Evolutionary conservation across 1,140 invertebrate genomes (phyloP), one percentile per base, ranked within the genome.

Genomic region (Agrypnia vestita): DNA sequence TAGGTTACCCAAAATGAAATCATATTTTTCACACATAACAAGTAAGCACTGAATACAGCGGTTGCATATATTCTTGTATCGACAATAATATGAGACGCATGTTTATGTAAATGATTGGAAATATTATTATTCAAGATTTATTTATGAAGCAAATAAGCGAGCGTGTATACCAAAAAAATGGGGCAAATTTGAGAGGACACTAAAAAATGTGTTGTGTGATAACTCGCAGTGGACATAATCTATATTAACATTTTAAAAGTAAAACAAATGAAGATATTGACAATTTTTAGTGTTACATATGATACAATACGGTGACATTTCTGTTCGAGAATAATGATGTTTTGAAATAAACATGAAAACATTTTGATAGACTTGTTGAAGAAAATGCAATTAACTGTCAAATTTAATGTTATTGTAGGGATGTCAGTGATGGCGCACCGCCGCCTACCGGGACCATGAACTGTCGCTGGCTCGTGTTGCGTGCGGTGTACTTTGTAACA

Each of bases 1-100:
- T 71, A 25, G 64, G 67, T 51, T 71, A 44, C 9, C 44, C 0
- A 19, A 71, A 47, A 71, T 46, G 49, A 49, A 71, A 19, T 67
- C 19, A 49, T 71, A 71, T 71, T 25, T 35, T 71, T 53, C 67
- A 53, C 47, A 49, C 12, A 35, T 46, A 43, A 53, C 47, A 19
- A 51, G 62, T 46, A 43, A 35, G 44, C 62, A 67, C 44, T 67
- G 35, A 43, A 15, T 67, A 43, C 35, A 15, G 56, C 25, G 53
- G 13, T 56, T 74, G 71, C 67, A 56, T 79, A 79, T 79, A 79
- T 79, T 79, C 77, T 72, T 79, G 49, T 79, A 79, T 79, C 77
- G 77, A 79, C 77, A 79, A 79, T 79, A 79, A 79, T 79, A 79
- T 74, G 77, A 79, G 77, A 69, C 69, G 21, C 73, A 73, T 73